Evolutionary conservation across 2,113 vertebrate genomes (phyloP).

Genomic region (Recurvirostra avosetta): DNA sequence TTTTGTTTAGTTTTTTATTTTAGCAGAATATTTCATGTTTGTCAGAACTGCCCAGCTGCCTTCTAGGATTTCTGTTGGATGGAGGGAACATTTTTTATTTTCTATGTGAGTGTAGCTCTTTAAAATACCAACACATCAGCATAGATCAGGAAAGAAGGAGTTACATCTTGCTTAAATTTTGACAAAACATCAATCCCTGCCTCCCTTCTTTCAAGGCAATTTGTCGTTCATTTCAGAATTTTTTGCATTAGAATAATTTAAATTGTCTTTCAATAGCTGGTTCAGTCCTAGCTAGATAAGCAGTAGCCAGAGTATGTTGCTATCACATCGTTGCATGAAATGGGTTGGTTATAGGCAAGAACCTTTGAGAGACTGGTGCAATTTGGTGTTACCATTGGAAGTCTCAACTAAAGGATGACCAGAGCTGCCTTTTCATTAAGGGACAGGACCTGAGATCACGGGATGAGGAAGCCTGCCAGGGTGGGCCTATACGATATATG

Average conservation of each 20-base stretch:
- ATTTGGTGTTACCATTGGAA: neutral
- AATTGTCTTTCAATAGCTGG: neutral
- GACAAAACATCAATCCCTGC: neutral
- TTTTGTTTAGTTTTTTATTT: slow-evolving; percentile 48
- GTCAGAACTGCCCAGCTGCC: slow-evolving; percentile 36
- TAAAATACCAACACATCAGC: neutral
- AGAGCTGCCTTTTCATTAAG: neutral
- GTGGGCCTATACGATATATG: neutral
- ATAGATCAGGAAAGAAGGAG: neutral
- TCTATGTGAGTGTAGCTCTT: slow-evolving; percentile 41
- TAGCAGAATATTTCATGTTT: slow-evolving; percentile 41
- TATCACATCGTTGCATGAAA: neutral
- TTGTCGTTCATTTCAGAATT: neutral
- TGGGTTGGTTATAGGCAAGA: neutral
- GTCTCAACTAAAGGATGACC: neutral
- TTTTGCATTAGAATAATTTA: neutral
- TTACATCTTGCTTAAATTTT: neutral
- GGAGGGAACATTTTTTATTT: slow-evolving; percentile 43
- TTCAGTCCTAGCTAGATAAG: neutral
- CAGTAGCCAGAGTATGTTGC: neutral
- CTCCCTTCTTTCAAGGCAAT: neutral
- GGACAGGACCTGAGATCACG: neutral
- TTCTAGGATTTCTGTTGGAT: slow-evolving; percentile 65
- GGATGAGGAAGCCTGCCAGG: neutral
- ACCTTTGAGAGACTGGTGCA: neutral